Evolutionary conservation across 2,888 invertebrate species (phyloP).

Genomic region (Lumbricus terrestris): DNA sequence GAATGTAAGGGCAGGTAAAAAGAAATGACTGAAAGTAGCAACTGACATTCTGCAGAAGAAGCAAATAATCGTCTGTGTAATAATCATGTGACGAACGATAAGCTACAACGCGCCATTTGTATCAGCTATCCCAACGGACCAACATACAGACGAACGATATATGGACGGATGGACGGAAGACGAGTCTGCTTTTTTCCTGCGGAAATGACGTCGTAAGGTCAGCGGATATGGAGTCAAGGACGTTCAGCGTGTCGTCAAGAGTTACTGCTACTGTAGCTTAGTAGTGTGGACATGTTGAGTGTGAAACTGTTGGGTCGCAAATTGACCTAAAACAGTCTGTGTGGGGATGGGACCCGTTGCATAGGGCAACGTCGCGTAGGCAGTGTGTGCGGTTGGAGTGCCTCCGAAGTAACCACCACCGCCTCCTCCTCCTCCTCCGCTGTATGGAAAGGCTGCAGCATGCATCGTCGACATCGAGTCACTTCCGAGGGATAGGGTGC

Average conservation of each 20-base stretch:
- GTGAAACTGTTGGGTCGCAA: background rate
- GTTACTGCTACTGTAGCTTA: background rate
- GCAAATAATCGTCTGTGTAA: too few relatives aligned
- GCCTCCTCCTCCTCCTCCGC: background rate
- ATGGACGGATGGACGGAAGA: background rate
- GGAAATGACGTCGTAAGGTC: background rate
- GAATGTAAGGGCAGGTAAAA: too few relatives aligned
- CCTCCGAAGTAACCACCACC: background rate
- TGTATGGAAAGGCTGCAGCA: background rate
- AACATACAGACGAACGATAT: background rate
- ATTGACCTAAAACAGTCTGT: background rate
- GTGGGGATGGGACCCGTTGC: background rate
- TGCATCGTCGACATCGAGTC: background rate
- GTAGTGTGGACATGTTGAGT: slow-evolving; percentile 7
- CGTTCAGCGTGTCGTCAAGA: background rate
- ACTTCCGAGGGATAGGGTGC: background rate
- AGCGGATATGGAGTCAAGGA: background rate
- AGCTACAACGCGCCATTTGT: background rate
- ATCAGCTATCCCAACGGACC: background rate
- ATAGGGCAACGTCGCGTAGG: slow-evolving; percentile 12
- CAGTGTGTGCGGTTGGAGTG: background rate
- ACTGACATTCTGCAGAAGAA: too few relatives aligned
- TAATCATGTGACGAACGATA: background rate
- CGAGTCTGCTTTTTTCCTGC: background rate
- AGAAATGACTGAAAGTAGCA: too few relatives aligned